Evolutionary conservation across 2,797 vertebrate genomes (phyloP).

Genomic region (Streptopelia turtur): DNA sequence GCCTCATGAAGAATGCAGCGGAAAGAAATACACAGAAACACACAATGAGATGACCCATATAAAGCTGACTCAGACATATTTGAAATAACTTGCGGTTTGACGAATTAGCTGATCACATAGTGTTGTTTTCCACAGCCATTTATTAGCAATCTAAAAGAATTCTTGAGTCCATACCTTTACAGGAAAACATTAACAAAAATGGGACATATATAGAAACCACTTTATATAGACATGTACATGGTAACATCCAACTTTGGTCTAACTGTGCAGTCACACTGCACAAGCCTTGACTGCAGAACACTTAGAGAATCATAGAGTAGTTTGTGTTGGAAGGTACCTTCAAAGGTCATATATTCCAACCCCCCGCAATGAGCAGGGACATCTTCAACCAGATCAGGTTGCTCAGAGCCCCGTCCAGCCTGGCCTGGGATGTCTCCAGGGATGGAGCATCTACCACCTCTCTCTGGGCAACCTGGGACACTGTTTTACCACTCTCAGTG

Average conservation of each 20-base stretch:
- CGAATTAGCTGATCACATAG: not conserved
- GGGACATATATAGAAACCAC: accelerated
- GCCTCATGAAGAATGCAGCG: not conserved
- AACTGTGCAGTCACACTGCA: accelerated
- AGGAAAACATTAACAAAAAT: not conserved
- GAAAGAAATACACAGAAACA: not conserved
- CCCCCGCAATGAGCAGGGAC: too few relatives aligned
- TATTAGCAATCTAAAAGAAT: not conserved
- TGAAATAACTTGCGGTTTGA: not conserved
- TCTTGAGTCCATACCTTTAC: accelerated
- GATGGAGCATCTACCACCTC: too few relatives aligned
- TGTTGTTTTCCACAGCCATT: not conserved
- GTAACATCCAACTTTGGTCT: not conserved
- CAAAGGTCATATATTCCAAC: too few relatives aligned
- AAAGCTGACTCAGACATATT: not conserved
- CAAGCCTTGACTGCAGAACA: accelerated
- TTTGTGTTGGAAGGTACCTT: too few relatives aligned
- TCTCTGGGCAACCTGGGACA: too few relatives aligned
- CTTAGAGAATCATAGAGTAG: too few relatives aligned
- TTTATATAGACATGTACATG: accelerated
- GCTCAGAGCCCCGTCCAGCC: too few relatives aligned
- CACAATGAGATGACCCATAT: accelerated
- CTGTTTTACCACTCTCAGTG: too few relatives aligned
- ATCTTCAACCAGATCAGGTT: too few relatives aligned
- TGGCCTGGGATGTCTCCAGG: too few relatives aligned